Evolutionary conservation across 2,113 vertebrate species (phyloP), one percentile per base, ranked within the genome.

Genomic region (Pyxicephalus adspersus): DNA sequence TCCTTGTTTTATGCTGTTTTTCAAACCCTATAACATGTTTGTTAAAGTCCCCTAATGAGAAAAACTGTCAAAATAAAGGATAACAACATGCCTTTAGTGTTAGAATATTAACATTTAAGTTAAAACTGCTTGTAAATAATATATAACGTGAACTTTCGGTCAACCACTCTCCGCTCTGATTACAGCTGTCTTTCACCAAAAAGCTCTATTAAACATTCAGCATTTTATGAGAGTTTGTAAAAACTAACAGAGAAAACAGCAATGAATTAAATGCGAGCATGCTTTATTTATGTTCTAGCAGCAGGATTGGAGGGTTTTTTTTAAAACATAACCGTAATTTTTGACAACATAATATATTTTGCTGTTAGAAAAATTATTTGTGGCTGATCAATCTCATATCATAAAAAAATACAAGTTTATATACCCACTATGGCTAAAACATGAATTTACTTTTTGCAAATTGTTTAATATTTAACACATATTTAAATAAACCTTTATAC

Each of bases 221-320:
- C 57, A 45, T 76, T 76, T 76, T 76, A 61, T 31, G 60, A 25
- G 74, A 52, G 64, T 77, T 63, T 45, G 38, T 76, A 76, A 76
- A 76, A 76, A 45, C 55, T 34, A 25, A 16, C 29, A n/a, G 71
- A 63, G 31, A 23, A 18, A 61, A 61, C 73, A 63, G 55, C 29
- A 63, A 61, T 63, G 57, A 61, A 63, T 26, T 45, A 25, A 50
- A 64, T 63, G 38, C 17, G 6, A 28, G 17, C 38, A 23, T 29
- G 20, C 18, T 11, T 77, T 64, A 77, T 77, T 77, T 77, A 77
- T 45, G 45, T 6, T 64, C 50, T 19, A 77, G 64, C 45, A 64
- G 60, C 74, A 51, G 74, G 74, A 77, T 26, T 72, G 25, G 25
- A 17, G 16, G 18, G 64, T 29, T 77, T 77, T 77, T 45, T 52